These are phyloP conservation scores for Todiramphus chloris DNA, from an alignment of 2,113 vertebrate species.

Conservation along the genomic window DNA sequence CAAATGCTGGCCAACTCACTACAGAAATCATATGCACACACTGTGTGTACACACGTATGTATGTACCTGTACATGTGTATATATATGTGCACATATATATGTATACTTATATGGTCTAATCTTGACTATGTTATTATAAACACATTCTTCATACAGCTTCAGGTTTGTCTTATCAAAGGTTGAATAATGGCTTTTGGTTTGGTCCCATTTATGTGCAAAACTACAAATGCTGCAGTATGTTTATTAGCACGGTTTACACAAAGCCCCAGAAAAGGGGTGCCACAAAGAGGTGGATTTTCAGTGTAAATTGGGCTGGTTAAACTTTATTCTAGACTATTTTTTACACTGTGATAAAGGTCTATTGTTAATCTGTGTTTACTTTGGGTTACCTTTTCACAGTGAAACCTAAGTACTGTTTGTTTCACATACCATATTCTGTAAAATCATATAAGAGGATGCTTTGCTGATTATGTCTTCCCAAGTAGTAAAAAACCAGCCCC, in stretches of 20 bases:
- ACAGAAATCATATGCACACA: not conserved
- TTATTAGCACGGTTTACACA: not conserved
- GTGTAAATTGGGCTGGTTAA: not conserved
- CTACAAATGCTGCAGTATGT: not conserved
- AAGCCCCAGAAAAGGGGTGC: not conserved
- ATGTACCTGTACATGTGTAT: not conserved
- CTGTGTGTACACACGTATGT: too few species aligned
- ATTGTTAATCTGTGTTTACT: not conserved
- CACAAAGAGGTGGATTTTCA: not conserved
- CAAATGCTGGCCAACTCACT: not conserved
- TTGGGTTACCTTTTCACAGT: not conserved
- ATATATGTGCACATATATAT: fast-evolving
- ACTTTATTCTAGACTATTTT: not conserved
- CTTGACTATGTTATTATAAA: not conserved
- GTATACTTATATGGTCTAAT: not conserved
- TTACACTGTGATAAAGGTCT: not conserved
- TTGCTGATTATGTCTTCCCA: not conserved
- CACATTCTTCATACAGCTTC: not conserved
- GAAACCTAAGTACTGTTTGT: not conserved
- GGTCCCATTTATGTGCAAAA: not conserved
- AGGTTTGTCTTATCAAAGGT: not conserved
- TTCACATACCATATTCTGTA: not conserved
- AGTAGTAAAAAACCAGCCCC: not conserved
- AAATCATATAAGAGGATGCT: not conserved
- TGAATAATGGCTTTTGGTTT: not conserved